phyloP scores from a whole-genome alignment of 2,797 vertebrate species.

The Alauda arvensis region DNA sequence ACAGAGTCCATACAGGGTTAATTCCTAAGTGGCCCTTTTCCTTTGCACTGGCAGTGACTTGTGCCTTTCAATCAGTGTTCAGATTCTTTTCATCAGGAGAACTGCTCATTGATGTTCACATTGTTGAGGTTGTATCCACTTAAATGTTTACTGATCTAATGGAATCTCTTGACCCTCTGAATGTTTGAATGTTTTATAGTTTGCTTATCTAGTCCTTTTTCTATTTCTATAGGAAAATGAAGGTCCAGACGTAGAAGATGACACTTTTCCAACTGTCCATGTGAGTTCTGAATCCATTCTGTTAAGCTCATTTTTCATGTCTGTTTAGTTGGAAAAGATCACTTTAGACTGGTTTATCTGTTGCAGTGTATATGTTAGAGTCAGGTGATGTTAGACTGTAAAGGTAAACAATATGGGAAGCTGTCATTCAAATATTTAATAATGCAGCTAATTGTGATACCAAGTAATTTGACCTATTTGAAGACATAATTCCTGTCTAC shows the following conservation, averaged over 20 bases:
- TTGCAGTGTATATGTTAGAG: background rate
- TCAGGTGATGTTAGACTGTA: background rate
- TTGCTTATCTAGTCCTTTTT: constrained; percentile 56
- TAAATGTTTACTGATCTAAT: background rate
- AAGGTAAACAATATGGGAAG: background rate
- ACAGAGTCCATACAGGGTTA: background rate
- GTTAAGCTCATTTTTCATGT: background rate
- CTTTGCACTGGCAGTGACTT: background rate
- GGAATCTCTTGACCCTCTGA: background rate
- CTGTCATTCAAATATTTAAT: background rate
- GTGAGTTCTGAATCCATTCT: constrained; percentile 66
- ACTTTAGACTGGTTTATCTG: constrained; percentile 21
- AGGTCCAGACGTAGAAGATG: constrained; percentile 73
- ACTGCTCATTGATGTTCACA: background rate
- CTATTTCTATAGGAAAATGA: constrained; percentile 72
- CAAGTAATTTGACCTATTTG: background rate
- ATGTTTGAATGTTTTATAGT: background rate
- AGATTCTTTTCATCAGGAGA: background rate
- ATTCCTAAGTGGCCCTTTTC: background rate
- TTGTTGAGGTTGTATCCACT: background rate
- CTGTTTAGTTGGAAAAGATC: background rate
- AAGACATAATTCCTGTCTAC: background rate
- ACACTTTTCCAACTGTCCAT: constrained; percentile 61
- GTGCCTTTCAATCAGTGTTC: background rate
- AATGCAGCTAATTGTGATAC: background rate